Conservation (phyloP, 2,113 vertebrate species). For the Corythornis madagascariensis region DNA sequence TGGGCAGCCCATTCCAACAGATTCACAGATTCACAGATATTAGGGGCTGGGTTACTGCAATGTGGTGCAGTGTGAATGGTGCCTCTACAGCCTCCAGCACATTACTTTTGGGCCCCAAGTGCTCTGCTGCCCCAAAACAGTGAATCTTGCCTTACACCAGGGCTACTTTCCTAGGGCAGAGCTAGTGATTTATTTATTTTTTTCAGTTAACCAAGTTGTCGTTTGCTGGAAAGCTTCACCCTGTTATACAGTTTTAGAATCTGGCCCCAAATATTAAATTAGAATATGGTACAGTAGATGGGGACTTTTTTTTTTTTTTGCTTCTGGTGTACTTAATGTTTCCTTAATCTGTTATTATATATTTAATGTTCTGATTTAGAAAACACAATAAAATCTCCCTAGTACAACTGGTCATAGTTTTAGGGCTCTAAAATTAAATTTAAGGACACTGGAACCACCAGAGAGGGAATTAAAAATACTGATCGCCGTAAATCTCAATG, state of each 20-base stretch:
- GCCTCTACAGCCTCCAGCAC: neutral
- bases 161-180: neutral
- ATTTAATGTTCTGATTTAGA: neutral
- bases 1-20: no score
- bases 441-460: neutral
- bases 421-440: neutral
- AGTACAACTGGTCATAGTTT: neutral
- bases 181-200: neutral
- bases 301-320: neutral
- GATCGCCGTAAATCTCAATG: neutral
- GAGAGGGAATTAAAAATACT: neutral
- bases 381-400: neutral
- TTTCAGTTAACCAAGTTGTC: neutral
- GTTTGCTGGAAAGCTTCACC: neutral
- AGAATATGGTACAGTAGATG: neutral
- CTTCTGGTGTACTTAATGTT: neutral
- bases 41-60: neutral
- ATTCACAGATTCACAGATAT: no score
- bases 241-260: neutral
- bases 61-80: rapidly evolving
- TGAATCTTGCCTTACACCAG: neutral
- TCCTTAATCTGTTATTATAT: neutral
- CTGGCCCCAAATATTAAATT: neutral
- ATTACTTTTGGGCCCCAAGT: neutral
- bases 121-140: neutral